Conservation (phyloP, 1,140 invertebrate genomes). For the Ruditapes philippinarum region DNA sequence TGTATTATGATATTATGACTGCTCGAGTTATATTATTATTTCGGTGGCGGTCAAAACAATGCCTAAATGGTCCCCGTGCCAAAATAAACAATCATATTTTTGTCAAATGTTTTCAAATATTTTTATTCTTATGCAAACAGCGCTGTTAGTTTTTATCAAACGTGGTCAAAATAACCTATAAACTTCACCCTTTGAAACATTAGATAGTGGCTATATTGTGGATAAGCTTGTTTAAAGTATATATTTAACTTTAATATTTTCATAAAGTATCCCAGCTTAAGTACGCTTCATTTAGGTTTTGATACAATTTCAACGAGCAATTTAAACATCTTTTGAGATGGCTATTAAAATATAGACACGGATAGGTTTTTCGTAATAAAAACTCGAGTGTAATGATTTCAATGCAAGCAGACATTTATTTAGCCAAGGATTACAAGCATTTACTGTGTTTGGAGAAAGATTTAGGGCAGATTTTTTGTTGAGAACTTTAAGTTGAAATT, state of each 20-base stretch:
- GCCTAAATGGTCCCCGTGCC: not conserved
- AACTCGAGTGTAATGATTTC: conserved; percentile 7
- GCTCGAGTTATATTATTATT: too few relatives aligned
- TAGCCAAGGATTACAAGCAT: conserved; percentile 6
- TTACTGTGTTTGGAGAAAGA: conserved; percentile 41
- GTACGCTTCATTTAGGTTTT: conserved; percentile 39
- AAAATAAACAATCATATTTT: conserved; percentile 2
- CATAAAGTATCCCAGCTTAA: conserved; percentile 11
- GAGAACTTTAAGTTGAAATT: not conserved
- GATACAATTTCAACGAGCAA: not conserved
- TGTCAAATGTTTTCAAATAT: not conserved
- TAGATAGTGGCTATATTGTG: not conserved
- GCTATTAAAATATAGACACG: conserved; percentile 60
- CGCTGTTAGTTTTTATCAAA: not conserved
- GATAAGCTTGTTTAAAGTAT: conserved; percentile 49
- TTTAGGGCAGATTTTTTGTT: conserved; percentile 31
- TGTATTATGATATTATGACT: too few relatives aligned
- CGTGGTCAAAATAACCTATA: not conserved
- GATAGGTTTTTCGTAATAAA: conserved; percentile 23
- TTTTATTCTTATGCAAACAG: not conserved
- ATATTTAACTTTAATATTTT: conserved; percentile 47
- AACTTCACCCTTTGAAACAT: not conserved
- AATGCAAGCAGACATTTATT: conserved; percentile 12
- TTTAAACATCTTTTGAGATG: conserved; percentile 34
- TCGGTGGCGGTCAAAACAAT: not conserved